Evolutionary conservation across 1,140 invertebrate genomes (phyloP).

Genomic region (Bombus pyrosoma): DNA sequence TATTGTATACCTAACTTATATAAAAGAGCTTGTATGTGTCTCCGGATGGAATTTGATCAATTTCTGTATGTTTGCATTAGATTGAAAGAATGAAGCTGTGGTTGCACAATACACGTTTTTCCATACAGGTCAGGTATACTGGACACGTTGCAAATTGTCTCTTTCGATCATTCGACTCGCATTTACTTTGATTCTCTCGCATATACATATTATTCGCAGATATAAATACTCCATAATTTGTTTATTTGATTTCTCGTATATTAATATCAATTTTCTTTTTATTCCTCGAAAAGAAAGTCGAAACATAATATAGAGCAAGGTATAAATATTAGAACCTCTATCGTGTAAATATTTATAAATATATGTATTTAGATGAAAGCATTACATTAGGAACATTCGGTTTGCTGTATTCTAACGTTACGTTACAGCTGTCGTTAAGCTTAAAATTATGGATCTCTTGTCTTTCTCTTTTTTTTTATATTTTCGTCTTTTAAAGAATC

Average conservation of each 20-base stretch:
- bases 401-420: conserved; percentile 61
- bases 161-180: conserved; percentile 46
- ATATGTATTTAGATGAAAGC: conserved; percentile 72
- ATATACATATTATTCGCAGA: conserved; percentile 43
- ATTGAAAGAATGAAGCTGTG: background rate
- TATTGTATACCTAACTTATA: conserved; percentile 43
- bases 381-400: conserved; percentile 76
- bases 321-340: conserved; percentile 62
- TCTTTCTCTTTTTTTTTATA: background rate
- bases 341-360: conserved; percentile 67
- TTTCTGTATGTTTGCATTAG: background rate
- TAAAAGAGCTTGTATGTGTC: conserved; percentile 27
- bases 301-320: conserved; percentile 56
- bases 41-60: background rate
- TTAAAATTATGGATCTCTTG: conserved; percentile 51
- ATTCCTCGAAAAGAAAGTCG: conserved; percentile 44
- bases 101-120: conserved; percentile 11
- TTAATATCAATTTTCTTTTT: conserved; percentile 46
- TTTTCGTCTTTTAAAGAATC: conserved; percentile 37
- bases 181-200: conserved; percentile 43
- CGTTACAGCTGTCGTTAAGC: conserved; percentile 52
- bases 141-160: conserved; percentile 26
- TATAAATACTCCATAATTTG: conserved; percentile 52
- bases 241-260: conserved; percentile 29
- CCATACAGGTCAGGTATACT: conserved; percentile 45